Conservation (phyloP, 2,888 invertebrate genomes). For the Cerastoderma edule region DNA sequence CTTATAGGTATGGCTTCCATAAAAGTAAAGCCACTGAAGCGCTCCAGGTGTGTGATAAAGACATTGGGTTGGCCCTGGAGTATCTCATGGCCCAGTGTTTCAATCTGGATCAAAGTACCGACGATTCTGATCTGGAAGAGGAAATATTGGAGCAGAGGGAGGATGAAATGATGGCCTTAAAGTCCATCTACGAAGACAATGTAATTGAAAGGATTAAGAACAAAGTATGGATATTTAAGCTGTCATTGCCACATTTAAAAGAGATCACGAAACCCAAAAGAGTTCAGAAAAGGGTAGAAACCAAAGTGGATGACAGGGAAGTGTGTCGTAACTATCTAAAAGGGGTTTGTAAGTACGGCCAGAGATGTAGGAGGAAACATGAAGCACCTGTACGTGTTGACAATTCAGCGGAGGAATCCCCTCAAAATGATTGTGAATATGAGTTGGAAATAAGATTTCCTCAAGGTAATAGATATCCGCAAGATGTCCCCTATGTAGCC, state of each 20-base stretch:
- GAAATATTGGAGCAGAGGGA: constrained; percentile 69
- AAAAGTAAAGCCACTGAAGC: constrained; percentile 72
- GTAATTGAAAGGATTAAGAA: constrained; percentile 76
- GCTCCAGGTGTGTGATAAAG: constrained; percentile 74
- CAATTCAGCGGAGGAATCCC: constrained; percentile 26
- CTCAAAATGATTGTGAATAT: constrained; percentile 56
- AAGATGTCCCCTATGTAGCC: constrained; percentile 75
- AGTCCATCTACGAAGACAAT: constrained; percentile 76
- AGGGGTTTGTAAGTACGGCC: constrained; percentile 77
- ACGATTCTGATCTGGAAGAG: constrained; percentile 23
- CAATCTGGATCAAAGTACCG: constrained; percentile 37
- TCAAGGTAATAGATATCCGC: constrained; percentile 73
- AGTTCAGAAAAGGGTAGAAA: constrained; percentile 12
- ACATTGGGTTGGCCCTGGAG: constrained; percentile 77
- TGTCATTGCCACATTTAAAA: constrained; percentile 69
- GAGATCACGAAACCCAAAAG: constrained; percentile 52
- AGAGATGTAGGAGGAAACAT: constrained; percentile 69
- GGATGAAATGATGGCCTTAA: constrained; percentile 79
- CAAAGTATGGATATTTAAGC: constrained; percentile 73
- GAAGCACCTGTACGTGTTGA: constrained; percentile 33
- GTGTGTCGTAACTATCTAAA: constrained; percentile 73
- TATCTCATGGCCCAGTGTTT: constrained; percentile 76
- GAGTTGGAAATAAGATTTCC: constrained; percentile 79
- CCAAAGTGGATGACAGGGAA: constrained; percentile 33
- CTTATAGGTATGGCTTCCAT: constrained; percentile 79